Evolutionary conservation across 2,113 vertebrate genomes (phyloP).

Genomic region (Potamarius usumacintae): DNA sequence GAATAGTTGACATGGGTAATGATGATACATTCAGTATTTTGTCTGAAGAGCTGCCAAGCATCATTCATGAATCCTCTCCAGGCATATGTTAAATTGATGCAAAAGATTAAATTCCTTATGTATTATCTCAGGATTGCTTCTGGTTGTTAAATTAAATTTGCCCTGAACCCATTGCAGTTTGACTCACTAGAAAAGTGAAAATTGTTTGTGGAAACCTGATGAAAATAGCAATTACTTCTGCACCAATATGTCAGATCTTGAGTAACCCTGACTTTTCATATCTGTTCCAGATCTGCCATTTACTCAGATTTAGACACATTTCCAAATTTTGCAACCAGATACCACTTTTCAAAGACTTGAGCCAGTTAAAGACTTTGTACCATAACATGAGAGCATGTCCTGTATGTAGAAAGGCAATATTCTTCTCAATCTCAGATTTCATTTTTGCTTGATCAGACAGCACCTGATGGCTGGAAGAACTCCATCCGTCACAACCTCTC

Average conservation of each 20-base stretch:
- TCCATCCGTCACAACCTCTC: conserved; percentile 97
- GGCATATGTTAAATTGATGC: neutral
- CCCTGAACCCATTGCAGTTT: neutral
- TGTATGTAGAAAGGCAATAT: neutral
- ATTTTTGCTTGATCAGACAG: conserved; percentile 76
- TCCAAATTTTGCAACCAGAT: neutral
- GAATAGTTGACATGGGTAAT: neutral
- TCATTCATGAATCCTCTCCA: conserved; percentile 12
- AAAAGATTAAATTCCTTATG: conserved; percentile 28
- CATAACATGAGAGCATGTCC: neutral
- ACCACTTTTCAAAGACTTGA: neutral
- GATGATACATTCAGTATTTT: neutral
- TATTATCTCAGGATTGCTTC: conserved; percentile 5
- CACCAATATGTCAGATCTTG: neutral
- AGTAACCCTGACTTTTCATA: neutral
- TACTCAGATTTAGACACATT: neutral
- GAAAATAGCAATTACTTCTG: neutral
- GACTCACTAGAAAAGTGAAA: neutral
- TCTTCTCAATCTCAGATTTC: neutral
- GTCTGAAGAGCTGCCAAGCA: conserved; percentile 9
- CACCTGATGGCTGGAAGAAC: conserved; percentile 98
- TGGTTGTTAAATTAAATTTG: conserved; percentile 18
- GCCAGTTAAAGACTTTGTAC: neutral
- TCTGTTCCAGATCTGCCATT: neutral
- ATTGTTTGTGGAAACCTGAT: neutral